Conservation (phyloP, 1,140 invertebrate genomes). For the Drosophila sulfurigaster region DNA sequence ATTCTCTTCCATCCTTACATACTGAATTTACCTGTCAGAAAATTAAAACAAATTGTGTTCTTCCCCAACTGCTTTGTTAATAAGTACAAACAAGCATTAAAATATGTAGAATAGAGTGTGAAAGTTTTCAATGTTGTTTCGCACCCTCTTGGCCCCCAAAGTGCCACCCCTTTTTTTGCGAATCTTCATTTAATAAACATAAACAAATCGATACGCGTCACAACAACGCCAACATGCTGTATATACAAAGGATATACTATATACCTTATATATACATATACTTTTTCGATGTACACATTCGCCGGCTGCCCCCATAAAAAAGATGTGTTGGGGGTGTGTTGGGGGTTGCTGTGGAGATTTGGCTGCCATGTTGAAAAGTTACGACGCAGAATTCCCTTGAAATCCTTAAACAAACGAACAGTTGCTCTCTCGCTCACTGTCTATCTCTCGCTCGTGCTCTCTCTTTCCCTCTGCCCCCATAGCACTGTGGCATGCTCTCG, state of each 20-base stretch:
- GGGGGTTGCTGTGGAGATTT: conserved; percentile 37
- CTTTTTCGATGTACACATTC: conserved; percentile 46
- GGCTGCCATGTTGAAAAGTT: conserved; percentile 66
- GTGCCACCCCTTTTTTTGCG: conserved; percentile 16
- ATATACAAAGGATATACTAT: conserved; percentile 1
- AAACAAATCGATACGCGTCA: conserved; percentile 82
- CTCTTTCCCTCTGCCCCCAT: conserved; percentile 1
- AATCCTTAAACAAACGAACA: conserved; percentile 53
- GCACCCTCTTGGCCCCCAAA: conserved; percentile 18
- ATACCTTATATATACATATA: conserved; percentile 2
- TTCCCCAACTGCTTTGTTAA: not conserved
- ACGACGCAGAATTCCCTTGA: conserved; percentile 66
- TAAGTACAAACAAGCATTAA: not conserved
- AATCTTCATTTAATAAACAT: conserved; percentile 81
- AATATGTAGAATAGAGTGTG: conserved; percentile 6
- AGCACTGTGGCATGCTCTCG: conserved; percentile 28
- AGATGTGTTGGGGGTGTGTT: conserved; percentile 41
- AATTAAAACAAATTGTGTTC: not conserved
- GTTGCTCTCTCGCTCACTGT: not conserved
- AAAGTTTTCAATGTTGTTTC: conserved; percentile 45
- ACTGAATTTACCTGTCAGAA: not conserved
- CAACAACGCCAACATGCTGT: conserved; percentile 57
- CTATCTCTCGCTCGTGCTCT: not conserved
- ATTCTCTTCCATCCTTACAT: not conserved
- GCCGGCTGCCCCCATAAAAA: conserved; percentile 43